phyloP scores from a whole-genome alignment of 2,113 vertebrate genomes.

The Dipodomys spectabilis region DNA sequence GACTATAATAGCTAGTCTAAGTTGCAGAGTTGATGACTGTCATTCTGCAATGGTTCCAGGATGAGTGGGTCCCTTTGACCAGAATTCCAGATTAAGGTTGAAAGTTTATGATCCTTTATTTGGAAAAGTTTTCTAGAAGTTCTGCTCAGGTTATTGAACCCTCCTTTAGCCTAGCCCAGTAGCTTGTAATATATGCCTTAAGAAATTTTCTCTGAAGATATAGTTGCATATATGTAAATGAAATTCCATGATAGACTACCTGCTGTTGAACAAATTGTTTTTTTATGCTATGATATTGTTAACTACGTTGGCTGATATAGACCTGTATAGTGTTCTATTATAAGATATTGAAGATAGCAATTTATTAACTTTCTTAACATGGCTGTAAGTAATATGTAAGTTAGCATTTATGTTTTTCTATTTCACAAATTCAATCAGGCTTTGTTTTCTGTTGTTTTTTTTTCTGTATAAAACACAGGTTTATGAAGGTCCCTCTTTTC shows the following conservation, averaged over 20 bases:
- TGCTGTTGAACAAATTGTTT: neutral
- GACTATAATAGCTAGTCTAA: neutral
- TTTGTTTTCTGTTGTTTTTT: too few species aligned
- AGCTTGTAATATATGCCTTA: neutral
- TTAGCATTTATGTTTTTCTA: neutral
- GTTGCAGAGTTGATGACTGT: neutral
- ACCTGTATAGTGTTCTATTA: neutral
- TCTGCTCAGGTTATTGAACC: neutral
- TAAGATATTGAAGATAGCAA: neutral
- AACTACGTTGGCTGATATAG: neutral
- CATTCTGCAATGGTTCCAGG: neutral
- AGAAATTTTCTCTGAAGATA: neutral
- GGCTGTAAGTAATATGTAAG: neutral
- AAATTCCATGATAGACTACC: neutral
- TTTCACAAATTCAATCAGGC: neutral
- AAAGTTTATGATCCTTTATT: neutral
- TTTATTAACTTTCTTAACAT: neutral
- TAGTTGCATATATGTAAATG: neutral
- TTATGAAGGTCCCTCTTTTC: neutral
- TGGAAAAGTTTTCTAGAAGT: neutral
- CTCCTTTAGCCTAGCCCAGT: too few species aligned
- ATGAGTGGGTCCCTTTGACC: neutral
- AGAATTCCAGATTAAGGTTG: neutral
- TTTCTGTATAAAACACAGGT: neutral
- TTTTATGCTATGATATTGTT: slow-evolving; percentile 5